Evolutionary conservation across 2,113 vertebrate genomes (phyloP), one percentile per base, ranked within the genome.

Genomic region (Merops nubicus): DNA sequence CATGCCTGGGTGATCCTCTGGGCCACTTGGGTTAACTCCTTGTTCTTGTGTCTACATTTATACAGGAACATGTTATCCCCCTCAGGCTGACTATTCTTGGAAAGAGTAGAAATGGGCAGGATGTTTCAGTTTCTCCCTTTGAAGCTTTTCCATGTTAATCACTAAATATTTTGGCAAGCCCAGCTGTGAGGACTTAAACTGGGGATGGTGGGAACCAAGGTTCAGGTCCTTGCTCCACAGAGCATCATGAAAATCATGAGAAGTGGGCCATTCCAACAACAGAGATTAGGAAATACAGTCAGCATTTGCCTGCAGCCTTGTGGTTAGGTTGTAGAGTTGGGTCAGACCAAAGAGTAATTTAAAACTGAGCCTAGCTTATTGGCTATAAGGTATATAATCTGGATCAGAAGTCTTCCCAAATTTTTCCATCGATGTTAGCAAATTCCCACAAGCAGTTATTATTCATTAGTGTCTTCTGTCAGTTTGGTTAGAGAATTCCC

Each of bases 251-350:
- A 76, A 88, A 56, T 25, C 9, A 25, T 13, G 8, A 78, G 47
- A 79, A 76, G 20, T 19, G 29, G 14, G 25, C 3, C 16, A 5
- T 85, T 91, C 38, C 63, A 65, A 26, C 33, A 77, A 17, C 42
- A 74, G 54, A 70, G 36, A 34, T 33, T 14, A 28, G 20, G 45
- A 86, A 88, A 69, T 19, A 25, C 59, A 53, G 45, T 81, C 2
- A 0, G 45, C 0, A 0, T 42, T 88, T 6, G 4, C 18, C 42
- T 47, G 19, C 43, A 62, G 20, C 23, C 67, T 74, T 22, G 9
- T 64, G 34, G 34, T 57, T 80, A 25, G 25, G 21, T 36, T 72
- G 48, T 62, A 68, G 45, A 57, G 5, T 12, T 89, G 53, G 89
- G 50, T 84, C 25, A 63, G 34, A 63, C 4, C 22, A 67, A 91